Evolutionary conservation across 2,797 vertebrate genomes (phyloP), one percentile per base, ranked within the genome.

Genomic region (Prionace glauca): DNA sequence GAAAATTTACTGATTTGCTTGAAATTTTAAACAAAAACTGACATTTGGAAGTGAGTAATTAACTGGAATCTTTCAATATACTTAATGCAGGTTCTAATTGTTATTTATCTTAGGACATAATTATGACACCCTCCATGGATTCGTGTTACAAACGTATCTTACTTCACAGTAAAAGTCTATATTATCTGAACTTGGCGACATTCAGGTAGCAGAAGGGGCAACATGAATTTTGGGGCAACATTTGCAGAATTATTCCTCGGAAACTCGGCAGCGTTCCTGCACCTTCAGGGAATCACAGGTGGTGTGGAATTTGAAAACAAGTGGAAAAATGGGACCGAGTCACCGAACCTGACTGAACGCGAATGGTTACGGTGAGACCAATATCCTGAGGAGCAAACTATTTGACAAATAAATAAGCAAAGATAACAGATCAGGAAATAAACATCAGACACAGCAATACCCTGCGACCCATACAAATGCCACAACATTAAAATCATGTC

Each of bases 351-450:
- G 62, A 91, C 45, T 32, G 45, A 32, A 32, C 60, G 71, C 3
- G 71, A 60, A 71, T 77, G 0, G 45, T 50, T 56, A 32, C 29
- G 32, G 16, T 18, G 74, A 26, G 41, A 77, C 71, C 45, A 74
- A 77, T 77, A 29, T 16, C 41, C 24, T 29, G 26, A 95, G 45
- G 32, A 95, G 69, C 93, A 74, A 95, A 94, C 69, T 26, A 94
- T 74, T 50, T 95, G 26, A 95, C 50, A 72, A 95, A 94, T 94
- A 94, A 95, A 95, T 74, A 95, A 56, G 41, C 50, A 71, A 94
- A 94, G 71, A 95, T 50, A 45, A 18, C 60, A 72, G 67, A 50
- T 94, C 10, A 72, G 45, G 93, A 56, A 56, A 74, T 56, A 74
- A 74, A 95, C 93, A 74, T 50, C 71, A 72, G 71, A 95, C 74